Evolutionary conservation across 1,140 invertebrate species (phyloP), one percentile per base, ranked within the genome.

Genomic region (Tachypleus tridentatus): DNA sequence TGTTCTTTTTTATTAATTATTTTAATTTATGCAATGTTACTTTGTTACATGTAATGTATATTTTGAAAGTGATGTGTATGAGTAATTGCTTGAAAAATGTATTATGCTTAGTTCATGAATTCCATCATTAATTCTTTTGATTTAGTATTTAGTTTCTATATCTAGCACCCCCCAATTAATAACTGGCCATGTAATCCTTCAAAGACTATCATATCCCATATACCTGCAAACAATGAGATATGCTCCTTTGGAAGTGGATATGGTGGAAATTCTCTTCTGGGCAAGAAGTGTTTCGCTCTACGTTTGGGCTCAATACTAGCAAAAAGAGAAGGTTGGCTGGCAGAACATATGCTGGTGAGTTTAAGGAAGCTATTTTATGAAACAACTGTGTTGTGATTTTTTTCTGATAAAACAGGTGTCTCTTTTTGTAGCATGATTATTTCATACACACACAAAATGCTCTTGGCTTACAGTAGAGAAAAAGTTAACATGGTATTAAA

Each of bases 281-380:
- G 97, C 9, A 99, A 99, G 78, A 99, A 99, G 77, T 99, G 97
- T 75, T 96, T 99, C 74, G 97, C 97, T 29, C 82, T 99, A 0
- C 84, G 97, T 64, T 87, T 99, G 70, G 97, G 97, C 0, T 97
- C 93, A 0, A 96, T 90, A 5, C 87, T 99, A 73, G 97, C 93
- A 3, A 84, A 85, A 71, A 82, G 86, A 60, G 96, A 99, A 77
- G 96, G 94, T 9, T 99, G 97, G 97, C 81, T 99, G 3, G 97
- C 97, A 7, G 97, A 99, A 77, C 96, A 98, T 74, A 99, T 98
- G 94, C 80, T 97, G 79, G 88, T 91, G 78, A 80, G 80, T 70
- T 10, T 11, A 29, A 29, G 29, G 29, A 29, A 29, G 29, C 29
- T 29, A 29, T 29, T 29, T 29, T 29, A 29, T 1, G 29, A 2